A percentile compares a stretch with the other conserved stretches of the same genome.
phyloP scores from a whole-genome alignment of 30 jellyfish, hydroid and myxozoan species.

The Haliclystus octoradiatus region DNA sequence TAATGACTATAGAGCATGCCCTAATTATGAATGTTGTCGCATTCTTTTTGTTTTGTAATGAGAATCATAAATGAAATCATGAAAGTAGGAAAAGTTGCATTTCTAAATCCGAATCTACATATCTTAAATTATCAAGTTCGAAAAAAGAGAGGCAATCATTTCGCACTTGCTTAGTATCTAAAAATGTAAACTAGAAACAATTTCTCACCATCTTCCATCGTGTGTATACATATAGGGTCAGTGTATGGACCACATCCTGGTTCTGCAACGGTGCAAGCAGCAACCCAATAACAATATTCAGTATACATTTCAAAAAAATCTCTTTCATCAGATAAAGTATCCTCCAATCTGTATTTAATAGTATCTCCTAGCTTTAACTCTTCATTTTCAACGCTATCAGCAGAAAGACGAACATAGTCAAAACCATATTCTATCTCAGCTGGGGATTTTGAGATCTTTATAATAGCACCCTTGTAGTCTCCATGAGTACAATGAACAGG shows the following conservation, averaged over 20 bases:
- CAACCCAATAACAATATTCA: slow-evolving; percentile 20
- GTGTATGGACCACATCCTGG: slow-evolving; percentile 56
- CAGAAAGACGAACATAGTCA: slow-evolving; percentile 20
- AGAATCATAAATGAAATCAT: no score
- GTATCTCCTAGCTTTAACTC: slow-evolving; percentile 1
- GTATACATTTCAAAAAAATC: slow-evolving; percentile 23
- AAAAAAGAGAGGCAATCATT: no score
- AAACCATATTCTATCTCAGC: not conserved
- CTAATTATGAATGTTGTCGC: no score
- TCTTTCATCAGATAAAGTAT: not conserved
- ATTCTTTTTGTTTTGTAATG: no score
- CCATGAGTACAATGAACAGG: slow-evolving; percentile 41
- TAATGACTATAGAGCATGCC: no score
- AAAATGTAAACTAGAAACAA: not conserved
- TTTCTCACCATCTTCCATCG: slow-evolving; percentile 51
- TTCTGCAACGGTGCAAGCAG: slow-evolving; percentile 28
- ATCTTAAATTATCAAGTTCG: no score
- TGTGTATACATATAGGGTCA: slow-evolving; percentile 5
- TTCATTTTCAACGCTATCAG: slow-evolving; percentile 5
- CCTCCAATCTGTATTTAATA: not conserved
- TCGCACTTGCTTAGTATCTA: no score
- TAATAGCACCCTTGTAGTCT: slow-evolving; percentile 2
- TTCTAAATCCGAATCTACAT: no score
- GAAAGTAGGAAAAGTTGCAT: no score
- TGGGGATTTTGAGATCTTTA: slow-evolving; percentile 7